Evolutionary conservation across 1,140 invertebrate species (phyloP).

Genomic region (Sarcophaga peregrina): DNA sequence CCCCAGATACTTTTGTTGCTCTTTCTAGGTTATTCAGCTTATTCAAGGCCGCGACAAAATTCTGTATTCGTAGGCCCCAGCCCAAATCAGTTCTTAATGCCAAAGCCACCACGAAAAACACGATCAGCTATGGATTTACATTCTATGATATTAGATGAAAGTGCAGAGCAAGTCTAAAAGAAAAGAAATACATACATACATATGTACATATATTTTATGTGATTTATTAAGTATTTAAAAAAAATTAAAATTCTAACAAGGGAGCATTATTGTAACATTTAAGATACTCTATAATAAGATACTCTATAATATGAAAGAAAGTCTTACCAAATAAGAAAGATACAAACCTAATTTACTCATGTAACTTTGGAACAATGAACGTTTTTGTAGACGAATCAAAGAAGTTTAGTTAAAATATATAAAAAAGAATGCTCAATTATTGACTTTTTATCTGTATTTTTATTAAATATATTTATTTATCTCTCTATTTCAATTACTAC

Average conservation of each 20-base stretch:
- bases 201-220: background rate
- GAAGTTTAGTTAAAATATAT: no score
- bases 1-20: background rate
- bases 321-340: background rate
- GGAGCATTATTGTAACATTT: background rate
- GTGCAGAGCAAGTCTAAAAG: constrained; percentile 56
- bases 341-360: no score
- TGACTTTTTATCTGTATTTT: background rate
- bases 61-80: constrained; percentile 85
- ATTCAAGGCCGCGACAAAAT: constrained; percentile 74
- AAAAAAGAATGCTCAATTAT: background rate
- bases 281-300: background rate
- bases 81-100: constrained; percentile 71
- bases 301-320: background rate
- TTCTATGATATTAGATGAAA: constrained; percentile 74
- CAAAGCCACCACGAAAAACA: constrained; percentile 75
- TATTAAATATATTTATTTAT: background rate
- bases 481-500: no score
- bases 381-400: no score
- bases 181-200: background rate
- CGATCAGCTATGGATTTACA: constrained; percentile 87
- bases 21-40: constrained; percentile 55
- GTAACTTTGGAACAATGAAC: no score
- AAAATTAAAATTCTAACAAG: background rate
- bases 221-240: background rate